A percentile compares a stretch with the other conserved stretches of the same genome.
phyloP scores from a whole-genome alignment of 2,113 vertebrate species.

The Chloropsis hardwickii region DNA sequence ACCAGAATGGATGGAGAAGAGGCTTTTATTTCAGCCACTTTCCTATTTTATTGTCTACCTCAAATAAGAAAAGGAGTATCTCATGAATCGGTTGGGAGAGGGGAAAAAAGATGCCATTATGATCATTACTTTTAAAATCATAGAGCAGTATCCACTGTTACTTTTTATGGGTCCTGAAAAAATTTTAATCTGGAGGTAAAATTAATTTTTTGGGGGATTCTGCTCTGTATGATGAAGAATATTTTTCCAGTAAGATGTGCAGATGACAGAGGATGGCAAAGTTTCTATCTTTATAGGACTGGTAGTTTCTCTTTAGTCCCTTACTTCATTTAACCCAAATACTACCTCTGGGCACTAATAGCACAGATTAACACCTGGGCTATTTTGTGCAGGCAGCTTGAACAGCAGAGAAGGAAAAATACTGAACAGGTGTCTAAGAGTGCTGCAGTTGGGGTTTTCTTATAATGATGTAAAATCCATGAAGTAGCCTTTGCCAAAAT shows the following conservation, averaged over 20 bases:
- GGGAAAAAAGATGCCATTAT: accelerated
- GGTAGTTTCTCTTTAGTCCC: background rate
- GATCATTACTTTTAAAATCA: background rate
- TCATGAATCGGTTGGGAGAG: background rate
- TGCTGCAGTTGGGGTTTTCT: background rate
- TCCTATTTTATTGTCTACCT: background rate
- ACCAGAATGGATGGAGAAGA: background rate
- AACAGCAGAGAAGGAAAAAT: background rate
- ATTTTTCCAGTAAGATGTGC: background rate
- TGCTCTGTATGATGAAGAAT: background rate
- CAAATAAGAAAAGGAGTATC: background rate
- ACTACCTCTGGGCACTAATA: background rate
- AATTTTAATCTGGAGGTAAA: background rate
- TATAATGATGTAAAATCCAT: background rate
- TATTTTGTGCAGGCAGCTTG: background rate
- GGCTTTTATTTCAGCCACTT: background rate
- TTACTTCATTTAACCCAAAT: background rate
- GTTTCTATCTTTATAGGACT: background rate
- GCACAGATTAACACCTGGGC: background rate
- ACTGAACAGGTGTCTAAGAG: background rate
- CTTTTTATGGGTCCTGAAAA: background rate
- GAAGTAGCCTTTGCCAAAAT: background rate
- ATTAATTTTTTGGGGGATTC: background rate
- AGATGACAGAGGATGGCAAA: background rate
- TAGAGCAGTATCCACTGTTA: background rate